Base-by-base conservation (phyloP, 2,797 vertebrate genomes). In the Antrozous pallidus region DNA sequence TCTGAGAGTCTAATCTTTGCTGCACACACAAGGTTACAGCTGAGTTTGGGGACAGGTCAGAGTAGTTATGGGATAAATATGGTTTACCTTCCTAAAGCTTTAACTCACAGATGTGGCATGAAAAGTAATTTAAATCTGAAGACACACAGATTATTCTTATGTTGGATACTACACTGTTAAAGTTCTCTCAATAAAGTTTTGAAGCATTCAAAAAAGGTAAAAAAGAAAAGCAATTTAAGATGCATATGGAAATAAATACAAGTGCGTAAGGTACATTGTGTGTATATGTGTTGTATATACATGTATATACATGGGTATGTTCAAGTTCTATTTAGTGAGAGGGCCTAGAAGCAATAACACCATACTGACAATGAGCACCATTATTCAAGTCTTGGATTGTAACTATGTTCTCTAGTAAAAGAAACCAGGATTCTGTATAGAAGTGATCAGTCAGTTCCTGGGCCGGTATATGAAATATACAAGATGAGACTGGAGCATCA, bases 51-150 rank as follows among this genome's bases (percentile, higher is more conserved):
- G 11, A 7, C 26, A 94, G 67, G n/a, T 79, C 42, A 89, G 49
- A 33, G 22, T 49, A 82, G 26, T 31, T 26, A 42, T 86, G 51
- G 42, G 33, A 75, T 95, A 91, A 95, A 81, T 74, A 81, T 84
- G 51, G 31, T 45, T 93, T 70, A 71, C 33, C 16, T 85, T 93
- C 63, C 47, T 89, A 45, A 83, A 92, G 63, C 71, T 61, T 87
- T 90, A 90, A 87, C 63, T 85, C 51, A 83, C 20, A 92, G n/a
- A 79, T 90, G 47, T 94, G 31, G 45, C 14, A 78, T 67, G 28
- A 73, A 93, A 90, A 73, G 24, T 91, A 70, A 85, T 47, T 88
- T 86, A 91, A 88, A n/a, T n/a, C n/a, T n/a, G n/a, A n/a, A n/a
- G n/a, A n/a, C n/a, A n/a, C n/a, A n/a, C n/a, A n/a, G n/a, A n/a